Evolutionary conservation across 2,113 vertebrate genomes (phyloP).

Genomic region (Laterallus jamaicensis): DNA sequence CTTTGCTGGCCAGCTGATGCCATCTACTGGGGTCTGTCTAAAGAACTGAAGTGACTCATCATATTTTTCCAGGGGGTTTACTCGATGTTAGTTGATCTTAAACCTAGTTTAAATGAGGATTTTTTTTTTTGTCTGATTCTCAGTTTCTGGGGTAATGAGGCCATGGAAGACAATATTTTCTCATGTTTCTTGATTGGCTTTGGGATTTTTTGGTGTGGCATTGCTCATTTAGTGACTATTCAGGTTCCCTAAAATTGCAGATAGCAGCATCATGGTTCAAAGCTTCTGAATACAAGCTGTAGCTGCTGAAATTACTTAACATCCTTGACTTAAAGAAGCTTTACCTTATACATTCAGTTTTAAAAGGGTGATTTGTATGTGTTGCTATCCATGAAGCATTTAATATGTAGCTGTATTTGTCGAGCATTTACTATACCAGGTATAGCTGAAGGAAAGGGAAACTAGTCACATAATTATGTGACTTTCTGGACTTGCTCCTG

Average conservation of each 20-base stretch:
- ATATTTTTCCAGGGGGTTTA: not conserved
- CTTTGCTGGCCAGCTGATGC: conserved; percentile 41
- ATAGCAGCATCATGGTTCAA: not conserved
- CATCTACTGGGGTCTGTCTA: conserved; percentile 46
- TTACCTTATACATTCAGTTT: not conserved
- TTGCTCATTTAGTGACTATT: not conserved
- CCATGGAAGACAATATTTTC: not conserved
- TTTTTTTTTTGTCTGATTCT: not conserved
- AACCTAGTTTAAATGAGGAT: not conserved
- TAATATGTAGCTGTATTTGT: not conserved
- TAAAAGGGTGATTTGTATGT: not conserved
- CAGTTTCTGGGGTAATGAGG: not conserved
- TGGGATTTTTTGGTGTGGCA: not conserved
- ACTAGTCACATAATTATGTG: not conserved
- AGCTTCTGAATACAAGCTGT: not conserved
- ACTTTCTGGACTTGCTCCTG: not conserved
- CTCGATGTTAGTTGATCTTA: not conserved
- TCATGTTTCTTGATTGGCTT: not conserved
- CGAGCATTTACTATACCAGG: not conserved
- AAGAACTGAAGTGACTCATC: not conserved
- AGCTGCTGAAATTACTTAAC: not conserved
- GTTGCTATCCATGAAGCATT: not conserved
- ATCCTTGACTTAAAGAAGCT: not conserved
- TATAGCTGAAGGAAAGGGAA: not conserved
- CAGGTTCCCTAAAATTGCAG: not conserved